phyloP scores from a whole-genome alignment of 2,888 invertebrate genomes.

The Drosophila prolongata region DNA sequence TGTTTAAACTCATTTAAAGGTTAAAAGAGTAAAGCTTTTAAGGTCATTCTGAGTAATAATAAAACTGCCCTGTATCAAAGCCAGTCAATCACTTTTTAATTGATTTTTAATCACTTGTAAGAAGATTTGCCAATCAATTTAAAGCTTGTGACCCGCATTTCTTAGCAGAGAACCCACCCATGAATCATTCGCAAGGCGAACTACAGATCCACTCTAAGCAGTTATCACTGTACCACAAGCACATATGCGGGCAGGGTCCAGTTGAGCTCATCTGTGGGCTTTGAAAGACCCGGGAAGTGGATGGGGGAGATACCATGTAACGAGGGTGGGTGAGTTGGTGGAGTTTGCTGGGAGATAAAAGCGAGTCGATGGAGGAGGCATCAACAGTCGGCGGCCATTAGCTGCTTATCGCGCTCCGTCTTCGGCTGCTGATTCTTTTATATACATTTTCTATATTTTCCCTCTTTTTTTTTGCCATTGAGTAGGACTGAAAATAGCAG shows the following conservation, averaged over 20 bases:
- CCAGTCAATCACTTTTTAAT: not conserved
- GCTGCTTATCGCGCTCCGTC: conserved; percentile 71
- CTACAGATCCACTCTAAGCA: conserved; percentile 18
- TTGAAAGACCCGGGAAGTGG: conserved; percentile 30
- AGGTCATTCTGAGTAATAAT: too few species aligned
- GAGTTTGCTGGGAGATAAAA: conserved; percentile 27
- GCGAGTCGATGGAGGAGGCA: conserved; percentile 32
- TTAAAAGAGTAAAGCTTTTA: too few species aligned
- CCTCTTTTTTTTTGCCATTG: conserved; percentile 36
- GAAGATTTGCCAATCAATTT: conserved; percentile 2
- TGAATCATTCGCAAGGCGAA: not conserved
- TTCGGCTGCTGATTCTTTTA: conserved; percentile 30
- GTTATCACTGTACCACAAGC: conserved; percentile 26
- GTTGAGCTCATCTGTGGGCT: conserved; percentile 29
- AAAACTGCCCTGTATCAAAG: not conserved
- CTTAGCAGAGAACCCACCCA: not conserved
- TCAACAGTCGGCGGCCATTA: conserved; percentile 64
- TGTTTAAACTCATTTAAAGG: too few species aligned
- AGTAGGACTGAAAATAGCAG: conserved; percentile 50
- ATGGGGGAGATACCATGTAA: conserved; percentile 19
- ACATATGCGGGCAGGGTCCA: conserved; percentile 47
- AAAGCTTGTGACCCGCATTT: conserved; percentile 20
- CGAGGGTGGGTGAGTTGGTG: not conserved
- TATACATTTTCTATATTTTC: conserved; percentile 3
- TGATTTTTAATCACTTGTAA: not conserved